Evolutionary conservation across 2,888 invertebrate species (phyloP), one percentile per base, ranked within the genome.

Genomic region (Hyles lineata): DNA sequence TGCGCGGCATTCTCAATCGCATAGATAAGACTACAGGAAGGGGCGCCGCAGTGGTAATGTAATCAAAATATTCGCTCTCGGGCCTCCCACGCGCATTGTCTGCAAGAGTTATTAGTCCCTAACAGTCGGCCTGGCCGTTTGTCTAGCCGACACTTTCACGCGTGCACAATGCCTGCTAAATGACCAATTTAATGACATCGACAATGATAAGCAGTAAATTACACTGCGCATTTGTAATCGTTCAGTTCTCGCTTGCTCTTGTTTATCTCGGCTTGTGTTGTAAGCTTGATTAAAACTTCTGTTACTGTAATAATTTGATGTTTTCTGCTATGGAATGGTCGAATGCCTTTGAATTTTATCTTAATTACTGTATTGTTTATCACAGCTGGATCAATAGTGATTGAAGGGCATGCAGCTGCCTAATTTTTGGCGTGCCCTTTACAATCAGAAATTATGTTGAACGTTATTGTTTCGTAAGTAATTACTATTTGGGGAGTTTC

Each of bases 101-200:
- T 80, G 71, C 23, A 63, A 78, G 83, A 85, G 83, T 86, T 88
- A 89, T 89, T 87, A 87, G 87, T 84, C 80, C 82, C 79, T 83
- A 83, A 84, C 81, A 79, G 76, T 82, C 76, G 81, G 80, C 78
- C 75, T 74, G 77, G 82, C 82, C 80, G 86, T 89, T 88, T 88
- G 86, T 89, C 85, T 83, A 77, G 72, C 74, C 76, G 83, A 83
- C 85, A 89, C 90, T 90, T 90, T 91, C 91, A 84, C 87, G 82
- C 80, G 81, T 78, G 79, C 77, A 76, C 77, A 81, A 79, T 82
- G 85, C 81, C 84, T 83, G 79, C 82, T 83, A 83, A 87, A 87
- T 88, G 83, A 85, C 84, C 86, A 82, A 85, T 85, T 81, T 79
- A 82, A 80, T 76, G 83, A 80, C 82, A 80, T 79, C 80, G 80